Evolutionary conservation across 2,888 invertebrate species (phyloP).

Genomic region (Priocnemis perturbator): DNA sequence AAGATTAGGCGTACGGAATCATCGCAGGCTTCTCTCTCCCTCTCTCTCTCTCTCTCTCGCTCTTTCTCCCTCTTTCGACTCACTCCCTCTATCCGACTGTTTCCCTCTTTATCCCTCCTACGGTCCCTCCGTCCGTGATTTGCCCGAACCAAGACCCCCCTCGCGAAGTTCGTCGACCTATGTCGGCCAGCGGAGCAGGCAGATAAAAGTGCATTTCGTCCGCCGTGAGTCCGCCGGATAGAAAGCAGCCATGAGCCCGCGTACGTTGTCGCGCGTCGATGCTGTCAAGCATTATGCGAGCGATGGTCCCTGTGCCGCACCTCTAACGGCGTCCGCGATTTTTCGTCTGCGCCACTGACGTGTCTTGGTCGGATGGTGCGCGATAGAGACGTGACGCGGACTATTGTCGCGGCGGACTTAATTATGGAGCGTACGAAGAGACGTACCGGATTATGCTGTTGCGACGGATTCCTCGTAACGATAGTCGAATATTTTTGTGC

Average conservation of each 20-base stretch:
- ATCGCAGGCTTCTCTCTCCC: slow-evolving; percentile 12
- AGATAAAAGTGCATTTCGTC: slow-evolving; percentile 65
- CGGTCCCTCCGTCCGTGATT: neutral
- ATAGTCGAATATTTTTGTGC: too few species aligned
- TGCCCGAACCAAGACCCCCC: slow-evolving; percentile 21
- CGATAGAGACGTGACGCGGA: too few species aligned
- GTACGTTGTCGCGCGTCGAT: too few species aligned
- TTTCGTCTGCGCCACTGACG: too few species aligned
- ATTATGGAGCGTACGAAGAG: too few species aligned
- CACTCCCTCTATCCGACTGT: slow-evolving; percentile 11
- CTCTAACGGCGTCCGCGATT: too few species aligned
- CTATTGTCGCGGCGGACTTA: too few species aligned
- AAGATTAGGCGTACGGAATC: slow-evolving; percentile 49
- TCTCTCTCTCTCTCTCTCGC: neutral
- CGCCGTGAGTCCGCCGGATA: slow-evolving; percentile 30
- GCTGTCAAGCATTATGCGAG: too few species aligned
- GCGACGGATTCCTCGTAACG: too few species aligned
- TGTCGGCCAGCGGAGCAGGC: slow-evolving; percentile 45
- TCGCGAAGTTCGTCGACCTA: slow-evolving; percentile 58
- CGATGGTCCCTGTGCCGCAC: too few species aligned
- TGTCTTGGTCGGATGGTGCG: too few species aligned
- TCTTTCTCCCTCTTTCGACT: slow-evolving; percentile 15
- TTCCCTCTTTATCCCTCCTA: slow-evolving; percentile 18
- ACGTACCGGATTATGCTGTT: too few species aligned
- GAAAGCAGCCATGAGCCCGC: neutral